Conservation (phyloP, 2,888 invertebrate genomes). For the Lamellibrachia satsuma region DNA sequence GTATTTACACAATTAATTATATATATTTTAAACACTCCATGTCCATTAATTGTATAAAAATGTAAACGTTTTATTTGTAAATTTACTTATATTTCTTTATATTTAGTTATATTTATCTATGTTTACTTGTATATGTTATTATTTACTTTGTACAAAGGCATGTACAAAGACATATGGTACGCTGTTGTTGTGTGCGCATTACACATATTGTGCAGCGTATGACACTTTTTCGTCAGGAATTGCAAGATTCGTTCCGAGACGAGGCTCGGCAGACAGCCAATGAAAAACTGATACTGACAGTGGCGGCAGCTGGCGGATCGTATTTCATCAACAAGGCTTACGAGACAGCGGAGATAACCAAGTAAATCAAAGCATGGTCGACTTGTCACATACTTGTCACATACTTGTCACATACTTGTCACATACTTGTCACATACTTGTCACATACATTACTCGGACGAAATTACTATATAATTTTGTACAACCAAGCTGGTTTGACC, state of each 20-base stretch:
- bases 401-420: not conserved
- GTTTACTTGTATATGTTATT: too few species aligned
- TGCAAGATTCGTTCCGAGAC: conserved; percentile 46
- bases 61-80: too few species aligned
- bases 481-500: too few species aligned
- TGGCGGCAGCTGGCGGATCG: conserved; percentile 53
- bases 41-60: too few species aligned
- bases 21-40: too few species aligned
- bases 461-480: too few species aligned
- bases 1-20: too few species aligned
- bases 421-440: not conserved
- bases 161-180: too few species aligned
- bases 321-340: conserved; percentile 53
- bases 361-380: conserved; percentile 40
- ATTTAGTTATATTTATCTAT: too few species aligned
- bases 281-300: conserved; percentile 49
- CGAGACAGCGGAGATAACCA: conserved; percentile 48
- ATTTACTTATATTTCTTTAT: too few species aligned
- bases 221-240: conserved; percentile 39
- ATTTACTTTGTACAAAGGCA: too few species aligned
- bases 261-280: conserved; percentile 46
- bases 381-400: not conserved
- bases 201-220: not conserved
- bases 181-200: not conserved
- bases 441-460: not conserved